Conservation (phyloP, 2,113 vertebrate genomes). For the Clarias batrachus region DNA sequence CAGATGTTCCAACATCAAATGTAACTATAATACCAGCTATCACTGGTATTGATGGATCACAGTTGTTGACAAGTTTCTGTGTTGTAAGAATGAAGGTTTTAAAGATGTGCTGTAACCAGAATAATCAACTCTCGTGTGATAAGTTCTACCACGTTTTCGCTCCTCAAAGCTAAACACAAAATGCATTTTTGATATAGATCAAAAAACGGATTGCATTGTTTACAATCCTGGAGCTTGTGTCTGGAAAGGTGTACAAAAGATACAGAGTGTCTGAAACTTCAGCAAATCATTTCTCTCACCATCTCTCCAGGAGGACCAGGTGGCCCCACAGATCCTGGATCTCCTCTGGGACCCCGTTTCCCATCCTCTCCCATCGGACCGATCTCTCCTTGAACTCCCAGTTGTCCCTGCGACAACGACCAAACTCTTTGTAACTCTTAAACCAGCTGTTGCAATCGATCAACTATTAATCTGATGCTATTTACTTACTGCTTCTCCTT, state of each 20-base stretch:
- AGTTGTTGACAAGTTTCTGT: background rate
- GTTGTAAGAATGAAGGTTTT: background rate
- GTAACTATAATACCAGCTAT: background rate
- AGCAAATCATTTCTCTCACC: slow-evolving; percentile 68
- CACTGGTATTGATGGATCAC: too few relatives aligned
- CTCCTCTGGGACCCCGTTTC: slow-evolving; percentile 90
- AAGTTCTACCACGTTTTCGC: background rate
- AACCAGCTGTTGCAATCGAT: background rate
- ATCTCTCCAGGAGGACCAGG: slow-evolving; percentile 84
- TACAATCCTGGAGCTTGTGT: background rate
- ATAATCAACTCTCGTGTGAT: background rate
- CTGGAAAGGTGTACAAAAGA: background rate
- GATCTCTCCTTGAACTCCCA: slow-evolving; percentile 82
- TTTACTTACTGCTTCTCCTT: slow-evolving; percentile 88
- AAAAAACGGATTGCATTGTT: background rate
- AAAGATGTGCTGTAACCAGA: background rate
- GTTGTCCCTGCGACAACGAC: slow-evolving; percentile 78
- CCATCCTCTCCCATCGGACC: slow-evolving; percentile 94
- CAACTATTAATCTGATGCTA: background rate
- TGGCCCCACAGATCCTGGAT: slow-evolving; percentile 82
- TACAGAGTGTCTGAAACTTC: background rate
- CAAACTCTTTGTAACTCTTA: background rate
- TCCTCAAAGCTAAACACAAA: background rate
- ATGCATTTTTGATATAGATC: background rate
- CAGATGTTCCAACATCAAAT: background rate